Evolutionary conservation across 2,888 invertebrate species (phyloP), one percentile per base, ranked within the genome.

Genomic region (Dolichopus griseipennis): DNA sequence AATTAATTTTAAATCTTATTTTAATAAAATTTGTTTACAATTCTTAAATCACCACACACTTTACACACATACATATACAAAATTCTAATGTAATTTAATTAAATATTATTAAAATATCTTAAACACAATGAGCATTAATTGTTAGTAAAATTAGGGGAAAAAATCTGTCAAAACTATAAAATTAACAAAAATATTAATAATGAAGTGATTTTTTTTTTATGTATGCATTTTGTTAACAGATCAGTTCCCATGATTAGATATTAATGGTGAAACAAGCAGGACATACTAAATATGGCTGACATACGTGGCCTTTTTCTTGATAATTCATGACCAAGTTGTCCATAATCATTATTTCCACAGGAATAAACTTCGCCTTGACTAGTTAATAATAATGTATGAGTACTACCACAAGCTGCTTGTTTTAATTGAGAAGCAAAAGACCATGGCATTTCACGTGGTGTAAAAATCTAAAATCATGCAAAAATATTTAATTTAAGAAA

Each of bases 281-380:
- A 85, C 85, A 85, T 85, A 85, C 85, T 82, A 85, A 85, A 85
- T 75, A 78, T 74, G 22, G 63, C 71, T 75, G 84, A 87, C 86
- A 84, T 85, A 88, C 88, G 86, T 83, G 88, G 86, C 83, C 86
- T 83, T 84, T 86, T 88, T 76, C 85, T 83, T 64, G 87, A 83
- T 75, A 85, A 83, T 43, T 85, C 83, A 76, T 91, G 91, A 7
- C 97, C 97, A 67, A 98, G 85, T 79, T 98, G 97, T 1, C 95
- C 93, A 75, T 88, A 88, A 76, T 95, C 95, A 83, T 98, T 98
- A 77, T 86, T 91, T 1, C 98, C 98, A 84, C 96, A 97, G 2
- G 95, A 90, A 81, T 88, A 95, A 8, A 97, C 84, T 75, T 89
- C 85, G 12, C 97, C 96, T 77, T 87, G 86, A 69, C 83, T 83